A percentile compares a stretch with the other conserved stretches of the same genome.
These are phyloP conservation scores for Kryptopterus vitreolus DNA, from an alignment of 2,797 vertebrate genomes.

Conservation along the genomic window DNA sequence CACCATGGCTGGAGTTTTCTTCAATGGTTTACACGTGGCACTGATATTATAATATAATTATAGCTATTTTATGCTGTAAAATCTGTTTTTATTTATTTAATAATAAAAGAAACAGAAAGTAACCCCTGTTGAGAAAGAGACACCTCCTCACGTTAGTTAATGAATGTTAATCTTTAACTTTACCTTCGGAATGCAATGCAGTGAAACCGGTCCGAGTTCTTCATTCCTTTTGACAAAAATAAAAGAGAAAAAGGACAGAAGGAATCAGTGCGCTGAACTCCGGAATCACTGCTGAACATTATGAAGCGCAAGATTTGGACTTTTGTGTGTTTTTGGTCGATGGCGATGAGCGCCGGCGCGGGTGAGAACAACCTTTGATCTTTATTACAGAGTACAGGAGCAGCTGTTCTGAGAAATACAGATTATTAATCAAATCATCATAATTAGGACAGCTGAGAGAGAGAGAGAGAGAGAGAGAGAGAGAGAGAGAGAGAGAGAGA, in stretches of 20 bases:
- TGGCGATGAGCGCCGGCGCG: not conserved
- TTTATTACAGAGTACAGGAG: no score
- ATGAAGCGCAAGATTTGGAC: slow-evolving; percentile 21
- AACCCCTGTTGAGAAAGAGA: no score
- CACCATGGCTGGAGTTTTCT: no score
- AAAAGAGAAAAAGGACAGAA: not conserved
- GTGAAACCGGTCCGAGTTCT: not conserved
- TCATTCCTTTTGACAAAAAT: not conserved
- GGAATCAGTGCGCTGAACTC: not conserved
- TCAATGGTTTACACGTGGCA: not conserved
- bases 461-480: no score
- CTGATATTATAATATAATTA: not conserved
- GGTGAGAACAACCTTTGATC: slow-evolving; percentile 25
- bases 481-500: no score
- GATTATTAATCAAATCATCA: no score
- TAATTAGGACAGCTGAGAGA: no score
- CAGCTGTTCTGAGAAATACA: no score
- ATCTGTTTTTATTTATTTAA: not conserved
- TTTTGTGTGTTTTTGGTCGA: slow-evolving; percentile 26
- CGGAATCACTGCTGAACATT: not conserved
- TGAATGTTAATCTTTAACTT: not conserved
- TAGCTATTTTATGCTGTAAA: not conserved
- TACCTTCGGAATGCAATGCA: not conserved
- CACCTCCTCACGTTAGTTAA: not conserved
- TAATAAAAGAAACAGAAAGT: no score